Evolutionary conservation across 2,888 invertebrate genomes (phyloP).

Genomic region (Catocala fraxini): DNA sequence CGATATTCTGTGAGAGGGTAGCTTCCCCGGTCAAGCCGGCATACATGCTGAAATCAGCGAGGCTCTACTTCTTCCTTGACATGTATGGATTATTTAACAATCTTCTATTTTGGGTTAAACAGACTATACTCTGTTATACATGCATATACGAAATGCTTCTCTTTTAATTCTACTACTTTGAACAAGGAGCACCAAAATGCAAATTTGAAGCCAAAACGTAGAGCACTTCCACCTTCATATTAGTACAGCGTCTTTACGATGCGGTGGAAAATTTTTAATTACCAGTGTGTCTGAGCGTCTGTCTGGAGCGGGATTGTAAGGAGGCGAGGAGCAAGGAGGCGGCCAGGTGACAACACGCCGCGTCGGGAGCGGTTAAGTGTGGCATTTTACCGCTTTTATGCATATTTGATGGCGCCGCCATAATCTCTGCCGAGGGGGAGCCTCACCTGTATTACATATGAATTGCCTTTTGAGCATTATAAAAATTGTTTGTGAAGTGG

Average conservation of each 20-base stretch:
- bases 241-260: conserved; percentile 62
- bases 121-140: no score
- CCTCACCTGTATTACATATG: conserved; percentile 65
- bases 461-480: conserved; percentile 59
- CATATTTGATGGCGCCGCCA: conserved; percentile 87
- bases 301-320: conserved; percentile 65
- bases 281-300: conserved; percentile 80
- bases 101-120: no score
- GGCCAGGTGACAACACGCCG: conserved; percentile 75
- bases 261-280: conserved; percentile 84
- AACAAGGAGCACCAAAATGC: conserved; percentile 11
- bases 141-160: no score
- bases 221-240: conserved; percentile 38
- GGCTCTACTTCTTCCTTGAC: no score
- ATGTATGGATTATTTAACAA: no score
- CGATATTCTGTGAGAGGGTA: no score
- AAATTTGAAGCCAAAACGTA: conserved; percentile 25
- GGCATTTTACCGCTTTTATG: conserved; percentile 88
- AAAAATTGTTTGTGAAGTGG: conserved; percentile 28
- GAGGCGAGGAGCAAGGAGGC: conserved; percentile 42
- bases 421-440: conserved; percentile 81
- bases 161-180: not conserved
- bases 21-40: no score
- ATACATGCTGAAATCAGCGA: no score
- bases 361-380: conserved; percentile 84